A percentile compares a stretch with the other conserved stretches of the same genome.
These are phyloP conservation scores for Embiotoca jacksoni DNA, from an alignment of 2,113 vertebrate genomes.

Conservation along the genomic window DNA sequence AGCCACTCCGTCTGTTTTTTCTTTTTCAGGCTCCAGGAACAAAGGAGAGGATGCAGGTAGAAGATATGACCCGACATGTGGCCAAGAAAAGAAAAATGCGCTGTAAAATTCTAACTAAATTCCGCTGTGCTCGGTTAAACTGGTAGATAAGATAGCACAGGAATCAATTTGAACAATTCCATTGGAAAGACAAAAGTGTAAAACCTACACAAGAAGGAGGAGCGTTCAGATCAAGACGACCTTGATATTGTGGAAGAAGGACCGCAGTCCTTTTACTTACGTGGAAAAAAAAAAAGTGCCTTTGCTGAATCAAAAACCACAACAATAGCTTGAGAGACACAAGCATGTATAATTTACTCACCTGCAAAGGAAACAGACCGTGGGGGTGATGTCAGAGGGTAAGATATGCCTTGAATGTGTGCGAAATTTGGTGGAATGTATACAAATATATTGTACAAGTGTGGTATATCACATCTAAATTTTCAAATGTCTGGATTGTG, in stretches of 20 bases:
- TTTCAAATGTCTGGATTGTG: constrained; percentile 15
- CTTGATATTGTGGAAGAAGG: constrained; percentile 31
- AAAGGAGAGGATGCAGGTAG: not conserved
- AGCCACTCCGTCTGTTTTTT: not conserved
- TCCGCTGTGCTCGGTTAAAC: not conserved
- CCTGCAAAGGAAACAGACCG: constrained; percentile 39
- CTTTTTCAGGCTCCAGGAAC: not conserved
- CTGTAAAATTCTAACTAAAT: not conserved
- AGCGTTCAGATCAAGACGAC: constrained; percentile 29
- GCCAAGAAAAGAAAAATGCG: not conserved
- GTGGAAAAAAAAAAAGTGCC: constrained; percentile 74
- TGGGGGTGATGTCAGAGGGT: constrained; percentile 2
- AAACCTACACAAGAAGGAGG: constrained; percentile 26
- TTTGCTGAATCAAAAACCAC: constrained; percentile 43
- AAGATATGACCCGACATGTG: not conserved
- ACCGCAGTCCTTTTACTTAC: constrained; percentile 19
- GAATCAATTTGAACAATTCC: not conserved
- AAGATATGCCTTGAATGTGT: constrained; percentile 23
- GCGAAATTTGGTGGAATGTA: constrained; percentile 9
- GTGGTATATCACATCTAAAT: constrained; percentile 21
- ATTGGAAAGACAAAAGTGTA: constrained; percentile 15
- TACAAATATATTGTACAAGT: constrained; percentile 48
- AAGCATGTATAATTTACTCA: constrained; percentile 16
- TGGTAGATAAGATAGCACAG: too few relatives aligned
- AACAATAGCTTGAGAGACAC: constrained; percentile 16